Conservation (phyloP, 2,888 invertebrate genomes). For the Caenorhabditis angaria region DNA sequence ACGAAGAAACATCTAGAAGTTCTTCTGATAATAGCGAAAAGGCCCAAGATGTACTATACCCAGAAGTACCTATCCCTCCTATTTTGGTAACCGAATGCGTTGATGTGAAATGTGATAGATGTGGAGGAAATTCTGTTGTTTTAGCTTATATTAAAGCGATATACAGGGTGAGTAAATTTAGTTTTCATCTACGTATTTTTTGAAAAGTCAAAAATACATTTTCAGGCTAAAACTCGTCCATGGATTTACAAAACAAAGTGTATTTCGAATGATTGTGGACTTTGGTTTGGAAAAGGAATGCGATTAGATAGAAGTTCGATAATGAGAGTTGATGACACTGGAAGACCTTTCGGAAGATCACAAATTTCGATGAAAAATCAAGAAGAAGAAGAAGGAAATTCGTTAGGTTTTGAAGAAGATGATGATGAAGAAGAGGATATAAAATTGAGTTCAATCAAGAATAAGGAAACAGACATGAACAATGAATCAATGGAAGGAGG, state of each 20-base stretch:
- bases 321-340: not conserved
- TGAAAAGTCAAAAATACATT: no score
- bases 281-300: not conserved
- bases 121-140: not conserved
- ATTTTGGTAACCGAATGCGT: not conserved
- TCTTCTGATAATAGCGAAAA: not conserved
- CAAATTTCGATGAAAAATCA: not conserved
- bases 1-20: not conserved
- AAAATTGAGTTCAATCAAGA: not conserved
- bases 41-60: no score
- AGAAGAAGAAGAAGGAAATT: not conserved
- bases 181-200: no score
- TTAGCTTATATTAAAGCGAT: not conserved
- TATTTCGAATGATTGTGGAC: not conserved
- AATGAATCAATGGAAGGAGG: not conserved
- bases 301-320: slow-evolving; percentile 3
- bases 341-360: slow-evolving; percentile 5
- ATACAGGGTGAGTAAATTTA: not conserved
- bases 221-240: not conserved
- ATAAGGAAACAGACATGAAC: not conserved
- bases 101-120: not conserved
- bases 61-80: not conserved
- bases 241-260: not conserved
- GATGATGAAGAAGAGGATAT: slow-evolving; percentile 2
- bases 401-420: slow-evolving; percentile 9